Conservation (phyloP, 2,888 invertebrate species). For the Merodon equestris region DNA sequence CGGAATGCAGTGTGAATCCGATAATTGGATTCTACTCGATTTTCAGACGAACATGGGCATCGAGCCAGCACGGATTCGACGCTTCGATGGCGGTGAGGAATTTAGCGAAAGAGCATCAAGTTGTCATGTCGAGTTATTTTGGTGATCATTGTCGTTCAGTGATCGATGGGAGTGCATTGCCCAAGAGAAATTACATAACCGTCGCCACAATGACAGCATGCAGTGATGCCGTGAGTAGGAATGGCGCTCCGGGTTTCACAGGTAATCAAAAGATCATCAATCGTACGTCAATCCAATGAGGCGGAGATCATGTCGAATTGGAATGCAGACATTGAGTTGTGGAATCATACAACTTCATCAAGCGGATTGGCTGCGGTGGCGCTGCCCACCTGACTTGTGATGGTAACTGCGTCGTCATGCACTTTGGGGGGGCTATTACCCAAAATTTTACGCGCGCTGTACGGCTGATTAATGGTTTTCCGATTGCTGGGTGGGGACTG, state of each 20-base stretch:
- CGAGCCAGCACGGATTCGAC: neutral
- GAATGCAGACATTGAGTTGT: conserved; percentile 45
- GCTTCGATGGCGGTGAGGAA: conserved; percentile 66
- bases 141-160: conserved; percentile 29
- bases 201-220: neutral
- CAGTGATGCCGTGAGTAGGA: conserved; percentile 3
- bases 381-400: conserved; percentile 33
- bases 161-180: conserved; percentile 45
- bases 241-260: conserved; percentile 39
- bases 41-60: conserved; percentile 9
- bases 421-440: conserved; percentile 40
- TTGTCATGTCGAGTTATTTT: conserved; percentile 62
- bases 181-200: conserved; percentile 47
- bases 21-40: conserved; percentile 66
- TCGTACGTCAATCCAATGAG: conserved; percentile 60
- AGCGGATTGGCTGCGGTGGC: conserved; percentile 63
- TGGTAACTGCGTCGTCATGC: conserved; percentile 26
- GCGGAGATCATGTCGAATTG: conserved; percentile 60
- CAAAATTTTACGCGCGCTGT: conserved; percentile 14
- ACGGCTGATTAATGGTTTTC: conserved; percentile 55
- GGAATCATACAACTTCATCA: conserved; percentile 63
- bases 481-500: conserved; percentile 13
- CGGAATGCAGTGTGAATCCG: conserved; percentile 66
- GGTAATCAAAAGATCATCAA: conserved; percentile 61
- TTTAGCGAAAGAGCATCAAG: conserved; percentile 50